Conservation (phyloP, 2,113 vertebrate genomes). For the Nannobrachium achirus region DNA sequence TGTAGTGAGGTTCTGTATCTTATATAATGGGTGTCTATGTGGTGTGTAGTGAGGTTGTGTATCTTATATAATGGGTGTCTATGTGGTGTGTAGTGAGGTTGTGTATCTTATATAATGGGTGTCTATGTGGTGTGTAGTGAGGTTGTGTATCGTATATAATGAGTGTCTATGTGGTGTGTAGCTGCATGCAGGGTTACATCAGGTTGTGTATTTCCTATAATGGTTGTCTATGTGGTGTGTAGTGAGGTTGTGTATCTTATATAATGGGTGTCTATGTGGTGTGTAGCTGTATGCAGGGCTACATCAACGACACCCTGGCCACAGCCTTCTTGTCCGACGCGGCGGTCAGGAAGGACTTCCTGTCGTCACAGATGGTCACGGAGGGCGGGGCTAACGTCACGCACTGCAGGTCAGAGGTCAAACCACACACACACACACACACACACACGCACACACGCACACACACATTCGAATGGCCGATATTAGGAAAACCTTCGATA, state of each 20-base stretch:
- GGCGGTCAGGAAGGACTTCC: slow-evolving; percentile 71
- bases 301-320: slow-evolving; percentile 89
- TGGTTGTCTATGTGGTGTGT: not conserved
- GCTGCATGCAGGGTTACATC: too few relatives aligned
- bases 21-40: too few relatives aligned
- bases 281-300: slow-evolving; percentile 87
- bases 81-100: too few relatives aligned
- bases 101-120: too few relatives aligned
- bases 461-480: too few relatives aligned
- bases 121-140: too few relatives aligned
- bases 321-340: slow-evolving; percentile 60
- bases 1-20: too few relatives aligned
- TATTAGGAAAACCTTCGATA: too few relatives aligned
- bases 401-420: slow-evolving; percentile 90
- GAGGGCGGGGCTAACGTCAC: slow-evolving; percentile 43
- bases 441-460: too few relatives aligned
- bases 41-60: not conserved
- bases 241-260: not conserved
- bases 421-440: too few relatives aligned
- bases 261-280: not conserved
- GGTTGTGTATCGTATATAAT: not conserved
- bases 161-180: too few relatives aligned
- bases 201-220: too few relatives aligned
- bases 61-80: not conserved
- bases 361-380: slow-evolving; percentile 18